Conservation (phyloP, 2,888 invertebrate species). For the Lepidocyrtoides sp. region DNA sequence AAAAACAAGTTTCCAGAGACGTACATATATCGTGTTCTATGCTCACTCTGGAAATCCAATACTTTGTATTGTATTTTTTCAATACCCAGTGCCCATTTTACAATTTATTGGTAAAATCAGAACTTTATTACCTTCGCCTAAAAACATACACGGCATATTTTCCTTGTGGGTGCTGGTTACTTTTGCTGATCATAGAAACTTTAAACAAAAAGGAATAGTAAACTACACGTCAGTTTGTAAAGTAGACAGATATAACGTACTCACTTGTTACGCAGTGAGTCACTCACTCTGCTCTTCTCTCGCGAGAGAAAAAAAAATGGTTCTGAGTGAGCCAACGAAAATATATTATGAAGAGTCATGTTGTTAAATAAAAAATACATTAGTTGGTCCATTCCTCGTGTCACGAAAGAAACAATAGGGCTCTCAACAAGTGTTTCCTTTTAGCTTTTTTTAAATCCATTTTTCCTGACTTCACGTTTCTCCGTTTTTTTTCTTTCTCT, state of each 20-base stretch:
- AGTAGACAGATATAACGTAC: not conserved
- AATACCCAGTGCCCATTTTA: not conserved
- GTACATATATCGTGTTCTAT: too few species aligned
- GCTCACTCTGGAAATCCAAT: too few species aligned
- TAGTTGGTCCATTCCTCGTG: conserved; percentile 63
- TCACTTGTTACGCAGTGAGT: conserved; percentile 3
- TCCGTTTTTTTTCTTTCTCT: not conserved
- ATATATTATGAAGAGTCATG: conserved; percentile 44
- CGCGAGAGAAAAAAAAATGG: conserved; percentile 21
- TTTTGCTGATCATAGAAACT: not conserved
- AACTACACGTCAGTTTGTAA: not conserved
- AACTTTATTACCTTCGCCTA: not conserved
- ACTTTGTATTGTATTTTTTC: too few species aligned
- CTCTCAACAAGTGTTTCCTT: conserved; percentile 68
- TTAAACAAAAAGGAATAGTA: not conserved
- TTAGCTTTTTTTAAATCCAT: conserved; percentile 50
- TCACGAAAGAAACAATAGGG: conserved; percentile 65
- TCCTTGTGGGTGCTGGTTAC: not conserved
- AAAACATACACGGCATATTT: not conserved
- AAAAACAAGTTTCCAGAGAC: conserved; percentile 22
- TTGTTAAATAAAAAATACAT: conserved; percentile 60
- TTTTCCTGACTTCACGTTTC: conserved; percentile 58
- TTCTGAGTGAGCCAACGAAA: conserved; percentile 46
- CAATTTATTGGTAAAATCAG: not conserved
- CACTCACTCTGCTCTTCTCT: not conserved